Conservation (phyloP, 2,113 vertebrate genomes). For the Xenus cinereus region DNA sequence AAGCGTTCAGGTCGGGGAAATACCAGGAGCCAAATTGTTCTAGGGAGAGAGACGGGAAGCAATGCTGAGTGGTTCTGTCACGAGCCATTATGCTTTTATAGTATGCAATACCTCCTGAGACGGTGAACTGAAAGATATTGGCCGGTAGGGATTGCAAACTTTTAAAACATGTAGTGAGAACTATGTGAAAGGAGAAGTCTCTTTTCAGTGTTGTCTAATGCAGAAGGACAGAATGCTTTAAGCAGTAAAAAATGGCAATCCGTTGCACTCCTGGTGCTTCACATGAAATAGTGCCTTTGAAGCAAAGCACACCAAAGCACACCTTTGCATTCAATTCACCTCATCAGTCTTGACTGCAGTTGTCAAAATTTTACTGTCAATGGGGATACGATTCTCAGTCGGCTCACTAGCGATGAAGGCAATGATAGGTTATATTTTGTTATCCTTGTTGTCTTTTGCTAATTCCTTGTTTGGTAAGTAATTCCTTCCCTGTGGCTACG, state of each 20-base stretch:
- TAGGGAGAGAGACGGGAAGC: neutral
- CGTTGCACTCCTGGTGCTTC: neutral
- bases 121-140: neutral
- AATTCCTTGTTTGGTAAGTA: neutral
- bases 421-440: neutral
- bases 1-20: neutral
- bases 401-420: neutral
- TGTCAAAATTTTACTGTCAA: neutral
- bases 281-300: neutral
- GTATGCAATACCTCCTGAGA: neutral
- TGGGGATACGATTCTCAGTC: neutral
- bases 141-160: neutral
- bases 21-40: neutral
- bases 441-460: neutral
- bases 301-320: neutral
- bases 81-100: neutral
- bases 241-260: neutral
- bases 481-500: neutral
- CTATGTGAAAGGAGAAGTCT: neutral
- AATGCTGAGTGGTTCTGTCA: neutral
- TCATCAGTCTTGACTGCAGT: neutral
- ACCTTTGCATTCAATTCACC: neutral
- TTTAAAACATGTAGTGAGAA: neutral
- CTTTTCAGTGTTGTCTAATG: neutral
- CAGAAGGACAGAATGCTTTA: neutral